Evolutionary conservation across 2,113 vertebrate genomes (phyloP).

Genomic region (Rhinopithecus roxellana): DNA sequence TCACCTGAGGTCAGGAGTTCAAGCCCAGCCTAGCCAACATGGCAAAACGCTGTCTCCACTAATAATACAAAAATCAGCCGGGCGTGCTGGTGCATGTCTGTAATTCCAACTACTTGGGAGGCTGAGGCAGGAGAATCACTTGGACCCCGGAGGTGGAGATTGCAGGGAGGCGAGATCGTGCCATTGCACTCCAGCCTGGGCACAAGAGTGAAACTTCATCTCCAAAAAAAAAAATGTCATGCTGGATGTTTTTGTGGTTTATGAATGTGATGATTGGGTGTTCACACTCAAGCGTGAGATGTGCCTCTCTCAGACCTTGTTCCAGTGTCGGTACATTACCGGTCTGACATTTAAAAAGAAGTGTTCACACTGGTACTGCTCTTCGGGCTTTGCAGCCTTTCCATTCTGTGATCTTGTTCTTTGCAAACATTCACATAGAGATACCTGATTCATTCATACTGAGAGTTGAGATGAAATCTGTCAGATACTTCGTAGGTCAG

Average conservation of each 20-base stretch:
- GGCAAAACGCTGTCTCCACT: too few relatives aligned
- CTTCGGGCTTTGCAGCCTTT: neutral
- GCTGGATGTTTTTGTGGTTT: neutral
- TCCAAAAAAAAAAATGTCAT: too few relatives aligned
- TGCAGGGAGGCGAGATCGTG: too few relatives aligned
- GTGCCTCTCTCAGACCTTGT: neutral
- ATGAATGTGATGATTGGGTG: neutral
- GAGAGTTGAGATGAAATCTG: neutral
- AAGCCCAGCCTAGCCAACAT: too few relatives aligned
- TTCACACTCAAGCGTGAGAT: neutral
- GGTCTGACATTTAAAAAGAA: neutral
- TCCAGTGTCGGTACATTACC: neutral
- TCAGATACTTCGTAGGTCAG: neutral
- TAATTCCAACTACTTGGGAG: too few relatives aligned
- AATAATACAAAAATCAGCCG: too few relatives aligned
- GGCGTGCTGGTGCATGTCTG: too few relatives aligned
- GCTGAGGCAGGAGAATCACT: too few relatives aligned
- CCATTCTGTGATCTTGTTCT: slow-evolving; percentile 1
- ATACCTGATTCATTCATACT: neutral
- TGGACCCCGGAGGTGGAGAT: too few relatives aligned
- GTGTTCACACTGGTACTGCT: neutral
- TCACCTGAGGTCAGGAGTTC: too few relatives aligned
- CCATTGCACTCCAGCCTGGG: too few relatives aligned
- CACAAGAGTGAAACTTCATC: accelerated
- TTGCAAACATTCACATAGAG: neutral